Evolutionary conservation across 2,113 vertebrate species (phyloP).

Genomic region (Pao palembangensis): DNA sequence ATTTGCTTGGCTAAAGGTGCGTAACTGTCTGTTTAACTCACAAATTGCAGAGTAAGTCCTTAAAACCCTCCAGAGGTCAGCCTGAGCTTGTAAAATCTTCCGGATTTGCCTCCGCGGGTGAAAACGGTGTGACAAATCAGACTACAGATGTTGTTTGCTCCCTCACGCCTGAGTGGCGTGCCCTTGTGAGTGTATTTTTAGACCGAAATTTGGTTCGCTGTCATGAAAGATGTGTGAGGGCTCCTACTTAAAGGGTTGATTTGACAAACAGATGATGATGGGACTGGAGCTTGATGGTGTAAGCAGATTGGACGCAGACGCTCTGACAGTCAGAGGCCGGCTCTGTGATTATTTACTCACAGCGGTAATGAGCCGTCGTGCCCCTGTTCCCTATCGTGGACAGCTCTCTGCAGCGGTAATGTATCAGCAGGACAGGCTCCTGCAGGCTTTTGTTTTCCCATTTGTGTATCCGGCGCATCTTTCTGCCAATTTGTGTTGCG

Average conservation of each 20-base stretch:
- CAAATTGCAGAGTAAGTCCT: too few relatives aligned
- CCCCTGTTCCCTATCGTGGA: conserved; percentile 29
- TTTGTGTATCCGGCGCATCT: conserved; percentile 16
- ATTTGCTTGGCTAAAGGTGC: too few relatives aligned
- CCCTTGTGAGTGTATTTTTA: conserved; percentile 54
- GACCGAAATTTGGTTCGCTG: conserved; percentile 46
- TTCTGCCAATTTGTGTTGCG: conserved; percentile 19
- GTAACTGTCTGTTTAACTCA: too few relatives aligned
- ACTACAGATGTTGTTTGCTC: conserved; percentile 39
- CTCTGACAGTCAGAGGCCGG: conserved; percentile 7
- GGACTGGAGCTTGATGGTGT: conserved; percentile 44
- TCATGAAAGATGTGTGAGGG: conserved; percentile 26
- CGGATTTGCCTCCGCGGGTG: too few relatives aligned
- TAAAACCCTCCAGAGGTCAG: too few relatives aligned
- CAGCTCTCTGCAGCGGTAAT: conserved; percentile 14
- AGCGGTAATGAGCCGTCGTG: conserved; percentile 32
- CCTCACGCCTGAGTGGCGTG: conserved; percentile 23
- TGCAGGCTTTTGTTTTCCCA: conserved; percentile 12
- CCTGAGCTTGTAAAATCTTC: too few relatives aligned
- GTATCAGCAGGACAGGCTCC: not conserved
- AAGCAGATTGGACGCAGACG: conserved; percentile 29
- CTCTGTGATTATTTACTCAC: conserved; percentile 44
- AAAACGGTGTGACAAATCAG: conserved; percentile 4
- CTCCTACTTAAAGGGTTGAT: conserved; percentile 46
- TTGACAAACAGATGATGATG: conserved; percentile 55